Percentiles rank a stretch among this genome's conserved stretches.
Evolutionary conservation across 1,140 invertebrate species (phyloP).

Genomic region (Meloidogyne exigua): DNA sequence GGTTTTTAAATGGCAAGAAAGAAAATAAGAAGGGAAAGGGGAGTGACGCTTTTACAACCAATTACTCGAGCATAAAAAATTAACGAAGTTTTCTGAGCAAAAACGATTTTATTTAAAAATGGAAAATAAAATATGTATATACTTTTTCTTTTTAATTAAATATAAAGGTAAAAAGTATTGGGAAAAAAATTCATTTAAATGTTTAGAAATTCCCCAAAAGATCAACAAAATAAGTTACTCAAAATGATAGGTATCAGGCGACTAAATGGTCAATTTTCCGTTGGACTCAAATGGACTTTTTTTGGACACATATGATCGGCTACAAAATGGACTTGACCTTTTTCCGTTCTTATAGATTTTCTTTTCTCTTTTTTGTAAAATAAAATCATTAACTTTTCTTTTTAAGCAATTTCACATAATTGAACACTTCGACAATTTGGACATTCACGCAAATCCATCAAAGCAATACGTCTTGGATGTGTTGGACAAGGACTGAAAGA

Average conservation of each 20-base stretch:
- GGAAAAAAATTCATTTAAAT: neutral
- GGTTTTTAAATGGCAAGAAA: neutral
- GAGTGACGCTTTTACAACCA: slow-evolving; percentile 1
- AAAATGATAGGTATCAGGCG: too few relatives aligned
- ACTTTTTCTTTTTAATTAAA: neutral
- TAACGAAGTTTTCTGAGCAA: slow-evolving; percentile 21
- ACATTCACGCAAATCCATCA: slow-evolving; percentile 44
- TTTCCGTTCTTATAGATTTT: neutral
- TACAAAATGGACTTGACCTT: too few relatives aligned
- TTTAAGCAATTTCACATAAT: slow-evolving; percentile 28
- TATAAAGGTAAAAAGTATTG: neutral
- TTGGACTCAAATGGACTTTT: too few relatives aligned
- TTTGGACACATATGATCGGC: too few relatives aligned
- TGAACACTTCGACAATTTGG: slow-evolving; percentile 42
- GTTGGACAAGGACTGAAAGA: slow-evolving; percentile 15
- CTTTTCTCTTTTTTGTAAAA: neutral
- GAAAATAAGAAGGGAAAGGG: neutral
- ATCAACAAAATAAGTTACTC: neutral
- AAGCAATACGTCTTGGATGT: slow-evolving; percentile 33
- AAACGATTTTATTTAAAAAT: neutral
- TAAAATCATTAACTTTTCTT: neutral
- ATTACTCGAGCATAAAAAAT: slow-evolving; percentile 32
- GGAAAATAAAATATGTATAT: neutral
- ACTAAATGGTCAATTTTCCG: too few relatives aligned
- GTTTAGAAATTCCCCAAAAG: neutral